Conservation (phyloP, 2,113 vertebrate species). For the Rattus norvegicus region DNA sequence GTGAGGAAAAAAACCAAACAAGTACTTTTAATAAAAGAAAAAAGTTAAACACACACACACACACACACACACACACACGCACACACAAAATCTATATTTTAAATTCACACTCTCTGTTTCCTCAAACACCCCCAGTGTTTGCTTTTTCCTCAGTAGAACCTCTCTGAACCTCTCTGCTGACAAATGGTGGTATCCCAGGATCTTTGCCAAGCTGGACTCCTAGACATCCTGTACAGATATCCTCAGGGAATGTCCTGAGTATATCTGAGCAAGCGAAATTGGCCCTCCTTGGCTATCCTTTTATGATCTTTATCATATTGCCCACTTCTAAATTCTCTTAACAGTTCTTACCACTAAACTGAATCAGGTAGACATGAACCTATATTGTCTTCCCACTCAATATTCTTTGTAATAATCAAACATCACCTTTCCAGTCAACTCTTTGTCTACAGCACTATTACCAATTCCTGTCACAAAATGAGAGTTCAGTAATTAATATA, state of each 20-base stretch:
- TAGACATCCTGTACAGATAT: not conserved
- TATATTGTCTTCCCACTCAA: not conserved
- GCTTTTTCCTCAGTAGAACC: rapidly evolving
- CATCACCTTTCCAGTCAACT: not conserved
- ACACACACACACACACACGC: not conserved
- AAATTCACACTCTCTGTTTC: not conserved
- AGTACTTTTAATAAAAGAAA: not conserved
- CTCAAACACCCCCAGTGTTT: not conserved
- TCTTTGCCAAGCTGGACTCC: not conserved
- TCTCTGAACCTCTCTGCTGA: not conserved
- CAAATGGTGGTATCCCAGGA: not conserved
- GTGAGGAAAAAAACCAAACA: not conserved
- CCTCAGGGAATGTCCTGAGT: not conserved
- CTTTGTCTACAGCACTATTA: not conserved
- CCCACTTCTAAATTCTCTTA: not conserved
- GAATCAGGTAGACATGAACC: not conserved
- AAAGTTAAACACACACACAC: not conserved
- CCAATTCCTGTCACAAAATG: not conserved
- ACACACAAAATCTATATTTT: not conserved
- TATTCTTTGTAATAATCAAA: not conserved
- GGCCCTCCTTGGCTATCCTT: not conserved
- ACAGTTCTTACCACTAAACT: not conserved
- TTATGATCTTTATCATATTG: not conserved
- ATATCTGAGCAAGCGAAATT: not conserved
- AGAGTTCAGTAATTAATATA: not conserved